phyloP scores from a whole-genome alignment of 2,113 vertebrate genomes.

The Trinectes maculatus region DNA sequence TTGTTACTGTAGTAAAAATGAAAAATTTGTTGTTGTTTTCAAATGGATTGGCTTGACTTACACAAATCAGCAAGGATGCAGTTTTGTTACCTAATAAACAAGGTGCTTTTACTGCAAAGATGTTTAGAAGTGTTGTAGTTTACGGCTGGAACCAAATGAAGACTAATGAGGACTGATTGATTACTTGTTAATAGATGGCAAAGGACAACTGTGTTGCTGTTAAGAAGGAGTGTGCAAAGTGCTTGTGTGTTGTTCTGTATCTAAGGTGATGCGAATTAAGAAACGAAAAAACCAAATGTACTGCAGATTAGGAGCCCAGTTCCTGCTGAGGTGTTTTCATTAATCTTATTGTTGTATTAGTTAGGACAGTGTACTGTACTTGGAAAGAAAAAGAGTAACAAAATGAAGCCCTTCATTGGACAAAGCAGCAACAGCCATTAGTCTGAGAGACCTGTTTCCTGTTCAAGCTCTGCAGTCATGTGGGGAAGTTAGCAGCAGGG shows the following conservation, averaged over 20 bases:
- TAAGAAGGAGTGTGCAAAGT: background rate
- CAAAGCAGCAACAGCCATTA: background rate
- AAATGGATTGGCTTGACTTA: no score
- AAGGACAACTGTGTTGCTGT: background rate
- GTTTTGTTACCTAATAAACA: no score
- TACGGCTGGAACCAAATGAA: no score
- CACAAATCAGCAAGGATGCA: no score
- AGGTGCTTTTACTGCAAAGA: no score
- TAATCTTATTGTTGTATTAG: background rate
- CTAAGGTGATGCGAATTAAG: background rate
- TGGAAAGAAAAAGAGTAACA: background rate
- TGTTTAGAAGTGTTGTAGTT: no score
- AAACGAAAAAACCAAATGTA: background rate
- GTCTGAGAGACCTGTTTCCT: background rate
- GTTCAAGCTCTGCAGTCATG: slow-evolving; percentile 5
- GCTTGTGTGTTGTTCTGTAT: background rate
- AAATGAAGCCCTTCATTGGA: background rate
- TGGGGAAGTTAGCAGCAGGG: slow-evolving; percentile 13
- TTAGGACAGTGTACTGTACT: background rate
- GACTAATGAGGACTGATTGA: background rate
- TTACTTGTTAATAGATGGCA: background rate
- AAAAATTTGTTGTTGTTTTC: no score
- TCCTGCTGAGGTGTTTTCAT: background rate
- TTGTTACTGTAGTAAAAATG: no score
- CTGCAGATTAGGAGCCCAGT: background rate